Base-by-base conservation (phyloP, 92 coral and sea anemone genomes). In the Heliopora coerulea region DNA sequence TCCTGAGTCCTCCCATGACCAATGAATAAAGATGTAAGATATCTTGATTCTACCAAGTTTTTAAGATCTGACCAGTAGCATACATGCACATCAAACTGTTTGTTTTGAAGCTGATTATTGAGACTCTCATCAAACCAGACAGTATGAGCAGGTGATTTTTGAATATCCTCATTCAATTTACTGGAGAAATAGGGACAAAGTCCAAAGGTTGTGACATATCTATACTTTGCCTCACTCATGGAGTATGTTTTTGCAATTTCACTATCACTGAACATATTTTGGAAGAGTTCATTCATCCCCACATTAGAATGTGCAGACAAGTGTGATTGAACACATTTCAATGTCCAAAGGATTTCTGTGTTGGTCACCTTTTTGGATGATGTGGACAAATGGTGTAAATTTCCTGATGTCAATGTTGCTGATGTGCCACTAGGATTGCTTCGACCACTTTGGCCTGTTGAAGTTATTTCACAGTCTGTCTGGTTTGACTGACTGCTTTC, bases 281-380 rank as follows among this genome's bases (percentile, higher is more conserved):
- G 68, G 61, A 83, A 83, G 8, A 83, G 49, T 46, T 78, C 79
- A 60, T 78, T 82, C 60, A 82, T 72, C 20, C 88, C 87, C 81
- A 52, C 41, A 72, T 80, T 83, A 31, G 80, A 68, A 68, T 59
- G 59, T 14, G 80, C 87, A 29, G 86, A 86, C 60, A 81, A 82
- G 62, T 86, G 89, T 25, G 86, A 78, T 20, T 59, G 61, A 26
- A 80, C 85, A 81, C 86, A 77, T 58, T 81, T 81, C 41, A 84
- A 59, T 28, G 83, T 73, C 86, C 89, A 85, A 41, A 82, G 49
- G 57, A 78, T 68, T 50, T 81, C 89, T 40, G 86, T 83, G 77
- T 86, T 86, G 21, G 83, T 59, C 29, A 77, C 78, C 14, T 70
- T 86, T 81, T 81, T 86, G 24, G 58, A 65, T 21, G 70, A 58